These are phyloP conservation scores for Atrichornis clamosus DNA, from an alignment of 2,113 vertebrate genomes.

Conservation along the genomic window DNA sequence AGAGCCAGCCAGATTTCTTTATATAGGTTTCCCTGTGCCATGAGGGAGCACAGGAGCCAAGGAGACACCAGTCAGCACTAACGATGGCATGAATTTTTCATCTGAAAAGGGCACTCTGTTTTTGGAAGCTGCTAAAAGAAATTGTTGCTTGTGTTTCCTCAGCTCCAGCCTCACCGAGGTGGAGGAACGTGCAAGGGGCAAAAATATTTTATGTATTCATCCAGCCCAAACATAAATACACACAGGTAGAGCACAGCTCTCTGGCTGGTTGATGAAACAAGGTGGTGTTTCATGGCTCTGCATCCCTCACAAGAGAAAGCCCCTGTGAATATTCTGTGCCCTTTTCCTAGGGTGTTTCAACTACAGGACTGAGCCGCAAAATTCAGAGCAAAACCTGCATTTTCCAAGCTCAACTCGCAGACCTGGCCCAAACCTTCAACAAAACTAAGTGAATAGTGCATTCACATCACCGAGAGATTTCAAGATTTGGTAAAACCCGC, in stretches of 20 bases:
- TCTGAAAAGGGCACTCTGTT: not conserved
- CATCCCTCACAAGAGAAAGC: not conserved
- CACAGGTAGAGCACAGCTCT: not conserved
- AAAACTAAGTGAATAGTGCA: not conserved
- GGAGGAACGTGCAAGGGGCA: not conserved
- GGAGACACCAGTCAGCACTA: conserved; percentile 1
- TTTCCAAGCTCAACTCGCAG: not conserved
- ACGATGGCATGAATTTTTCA: not conserved
- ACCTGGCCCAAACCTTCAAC: not conserved
- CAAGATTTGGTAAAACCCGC: not conserved
- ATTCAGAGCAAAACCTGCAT: not conserved
- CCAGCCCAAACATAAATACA: not conserved
- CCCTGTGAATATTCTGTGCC: not conserved
- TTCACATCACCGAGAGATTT: not conserved
- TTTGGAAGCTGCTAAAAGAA: not conserved
- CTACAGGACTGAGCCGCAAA: not conserved
- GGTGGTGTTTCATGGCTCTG: not conserved
- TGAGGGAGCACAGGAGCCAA: not conserved
- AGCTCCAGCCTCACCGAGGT: not conserved
- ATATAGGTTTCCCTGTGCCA: conserved; percentile 9
- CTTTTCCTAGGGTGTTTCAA: not conserved
- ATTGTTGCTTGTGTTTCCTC: not conserved
- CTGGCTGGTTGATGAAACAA: not conserved
- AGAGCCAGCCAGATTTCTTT: conserved; percentile 39
- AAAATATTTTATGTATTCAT: not conserved